Base-by-base conservation (phyloP, 2,797 vertebrate species). In the Potorous gilbertii region DNA sequence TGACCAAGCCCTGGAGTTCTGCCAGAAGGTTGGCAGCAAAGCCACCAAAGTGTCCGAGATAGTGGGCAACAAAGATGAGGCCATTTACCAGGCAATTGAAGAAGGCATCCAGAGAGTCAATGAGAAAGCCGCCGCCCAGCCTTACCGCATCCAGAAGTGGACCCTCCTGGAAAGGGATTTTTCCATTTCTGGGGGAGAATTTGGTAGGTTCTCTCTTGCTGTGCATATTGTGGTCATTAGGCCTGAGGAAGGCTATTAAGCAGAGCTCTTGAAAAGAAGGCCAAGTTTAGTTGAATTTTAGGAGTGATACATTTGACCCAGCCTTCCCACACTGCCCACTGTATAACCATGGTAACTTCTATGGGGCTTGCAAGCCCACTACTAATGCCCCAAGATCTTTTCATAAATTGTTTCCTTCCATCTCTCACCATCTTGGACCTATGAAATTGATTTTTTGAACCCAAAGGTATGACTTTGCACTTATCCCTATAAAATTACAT, bases 141-240 rank as follows among this genome's bases (percentile, higher is more conserved):
- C 99, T 91, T 99, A 99, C 13, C 98, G 98, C 90, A 98, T 99
- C 96, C 98, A 99, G 93, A 99, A 99, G 97, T 99, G 99, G 99
- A 98, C 93, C 21, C 93, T 99, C 93, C 98, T 99, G 24, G 97
- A 96, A 90, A 99, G 98, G 94, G 99, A 99, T 96, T 99, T 99
- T 95, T 99, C 99, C 74, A 98, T 99, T 96, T 97, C 98, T 0
- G 99, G 99, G 28, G 99, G 99, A 98, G 99, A 99, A 97, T 94
- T 99, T 92, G 99, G 99, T 99, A 98, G 98, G 98, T 93, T 87
- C 62, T 40, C 14, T 27, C 74, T 87, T 50, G 21, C 40, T 4
- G 3, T 4, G 50, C 89, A 31, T 90, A 8, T 18, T 24, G n/a
- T 50, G 40, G 74, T 24, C 74, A 27, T 10, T 24, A 50, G 40